Percentiles rank a stretch among this genome's conserved stretches.
phyloP scores from a whole-genome alignment of 1,140 invertebrate species.

The Solenopsis fugax region DNA sequence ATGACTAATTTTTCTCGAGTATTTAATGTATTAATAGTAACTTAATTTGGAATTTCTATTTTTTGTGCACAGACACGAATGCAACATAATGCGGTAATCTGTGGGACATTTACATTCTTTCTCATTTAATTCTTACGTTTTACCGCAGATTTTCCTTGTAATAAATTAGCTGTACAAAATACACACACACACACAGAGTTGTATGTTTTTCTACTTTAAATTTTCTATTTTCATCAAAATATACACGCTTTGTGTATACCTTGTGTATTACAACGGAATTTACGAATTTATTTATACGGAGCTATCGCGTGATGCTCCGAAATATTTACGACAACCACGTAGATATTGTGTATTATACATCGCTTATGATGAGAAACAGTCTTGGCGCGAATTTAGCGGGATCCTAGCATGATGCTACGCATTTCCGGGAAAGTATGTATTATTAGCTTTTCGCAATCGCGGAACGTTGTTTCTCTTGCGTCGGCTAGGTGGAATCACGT shows the following conservation, averaged over 20 bases:
- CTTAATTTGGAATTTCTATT: constrained; percentile 15
- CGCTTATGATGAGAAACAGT: constrained; percentile 28
- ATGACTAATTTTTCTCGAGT: constrained; percentile 25
- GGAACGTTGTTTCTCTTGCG: constrained; percentile 70
- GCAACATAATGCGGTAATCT: background rate
- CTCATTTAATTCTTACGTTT: constrained; percentile 13
- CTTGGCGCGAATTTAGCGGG: constrained; percentile 37
- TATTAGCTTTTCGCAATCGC: constrained; percentile 66
- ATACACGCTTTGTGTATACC: background rate
- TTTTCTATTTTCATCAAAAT: background rate
- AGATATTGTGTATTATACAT: constrained; percentile 35
- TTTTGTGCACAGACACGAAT: background rate
- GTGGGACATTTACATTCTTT: background rate
- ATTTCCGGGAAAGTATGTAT: constrained; percentile 65
- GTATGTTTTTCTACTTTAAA: background rate
- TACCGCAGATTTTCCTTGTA: background rate
- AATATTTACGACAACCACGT: constrained; percentile 48
- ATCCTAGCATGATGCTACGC: constrained; percentile 37
- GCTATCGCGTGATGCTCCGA: background rate
- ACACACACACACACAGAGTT: background rate
- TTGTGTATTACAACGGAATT: background rate
- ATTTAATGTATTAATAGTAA: constrained; percentile 38
- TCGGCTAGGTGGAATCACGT: constrained; percentile 66
- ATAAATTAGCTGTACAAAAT: background rate
- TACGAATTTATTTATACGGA: constrained; percentile 43